These are phyloP conservation scores for Papilio aristodemus DNA, from an alignment of 1,140 invertebrate genomes.

Conservation along the genomic window DNA sequence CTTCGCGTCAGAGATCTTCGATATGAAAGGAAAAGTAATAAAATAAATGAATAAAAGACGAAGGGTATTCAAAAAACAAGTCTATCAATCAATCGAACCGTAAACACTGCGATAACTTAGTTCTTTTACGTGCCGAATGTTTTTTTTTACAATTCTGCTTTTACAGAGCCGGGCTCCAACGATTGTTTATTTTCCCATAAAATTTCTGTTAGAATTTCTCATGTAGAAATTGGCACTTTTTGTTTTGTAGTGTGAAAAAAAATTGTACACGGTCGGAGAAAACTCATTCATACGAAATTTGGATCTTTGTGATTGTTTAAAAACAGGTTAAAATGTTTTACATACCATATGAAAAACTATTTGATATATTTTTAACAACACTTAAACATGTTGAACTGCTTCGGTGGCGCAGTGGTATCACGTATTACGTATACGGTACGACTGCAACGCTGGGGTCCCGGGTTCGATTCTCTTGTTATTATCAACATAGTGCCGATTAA, in stretches of 20 bases:
- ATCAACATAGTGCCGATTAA: too few relatives aligned
- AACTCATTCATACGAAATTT: conserved; percentile 18
- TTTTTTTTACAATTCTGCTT: conserved; percentile 25
- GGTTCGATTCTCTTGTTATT: too few relatives aligned
- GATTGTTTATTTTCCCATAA: conserved; percentile 32
- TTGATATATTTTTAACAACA: too few relatives aligned
- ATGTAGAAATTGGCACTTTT: conserved; percentile 31
- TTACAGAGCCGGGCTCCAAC: not conserved
- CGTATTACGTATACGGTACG: too few relatives aligned
- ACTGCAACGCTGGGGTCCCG: too few relatives aligned
- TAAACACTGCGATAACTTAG: conserved; percentile 32
- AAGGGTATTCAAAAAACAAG: conserved; percentile 29
- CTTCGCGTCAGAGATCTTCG: not conserved
- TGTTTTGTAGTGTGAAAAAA: conserved; percentile 17
- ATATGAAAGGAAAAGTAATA: not conserved
- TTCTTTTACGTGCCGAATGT: conserved; percentile 24
- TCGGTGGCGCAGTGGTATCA: too few relatives aligned
- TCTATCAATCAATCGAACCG: conserved; percentile 31
- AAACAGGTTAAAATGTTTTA: conserved; percentile 1
- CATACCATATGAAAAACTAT: too few relatives aligned
- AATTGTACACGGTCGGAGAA: conserved; percentile 11
- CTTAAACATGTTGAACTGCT: too few relatives aligned
- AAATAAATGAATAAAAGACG: conserved; percentile 21
- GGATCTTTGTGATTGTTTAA: not conserved
- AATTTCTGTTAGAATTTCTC: conserved; percentile 20